phyloP scores from a whole-genome alignment of 2,888 invertebrate genomes.

The Orthosia cruda region DNA sequence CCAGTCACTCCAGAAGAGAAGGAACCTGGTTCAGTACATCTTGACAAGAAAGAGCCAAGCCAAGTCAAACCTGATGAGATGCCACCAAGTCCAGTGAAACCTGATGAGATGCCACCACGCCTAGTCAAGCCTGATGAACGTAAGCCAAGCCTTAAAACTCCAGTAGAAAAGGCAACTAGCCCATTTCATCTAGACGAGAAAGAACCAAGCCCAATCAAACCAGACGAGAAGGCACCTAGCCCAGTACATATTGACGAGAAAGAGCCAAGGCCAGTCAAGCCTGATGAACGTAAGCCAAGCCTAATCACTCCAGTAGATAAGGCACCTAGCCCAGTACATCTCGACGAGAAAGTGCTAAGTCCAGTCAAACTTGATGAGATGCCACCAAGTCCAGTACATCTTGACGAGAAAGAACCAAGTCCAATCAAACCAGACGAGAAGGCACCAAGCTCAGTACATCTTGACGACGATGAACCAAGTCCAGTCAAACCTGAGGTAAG shows the following conservation, averaged over 20 bases:
- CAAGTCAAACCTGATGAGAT: neutral
- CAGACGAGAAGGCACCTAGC: constrained; percentile 20
- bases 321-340: neutral
- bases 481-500: no score
- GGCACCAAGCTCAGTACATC: no score
- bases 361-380: constrained; percentile 30
- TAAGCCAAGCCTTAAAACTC: no score
- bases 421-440: no score
- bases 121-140: neutral
- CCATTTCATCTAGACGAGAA: neutral
- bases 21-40: no score
- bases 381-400: no score
- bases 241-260: constrained; percentile 19
- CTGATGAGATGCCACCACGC: no score
- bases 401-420: no score
- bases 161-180: constrained; percentile 30
- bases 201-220: neutral
- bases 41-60: constrained; percentile 1
- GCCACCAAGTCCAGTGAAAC: neutral
- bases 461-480: no score
- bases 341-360: neutral
- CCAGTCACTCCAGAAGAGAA: constrained; percentile 17
- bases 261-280: constrained; percentile 3
- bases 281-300: neutral
- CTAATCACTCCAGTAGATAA: neutral